Percentiles rank a stretch among this genome's conserved stretches.
Evolutionary conservation across 2,888 invertebrate species (phyloP).

Genomic region (Encarsia formosa): DNA sequence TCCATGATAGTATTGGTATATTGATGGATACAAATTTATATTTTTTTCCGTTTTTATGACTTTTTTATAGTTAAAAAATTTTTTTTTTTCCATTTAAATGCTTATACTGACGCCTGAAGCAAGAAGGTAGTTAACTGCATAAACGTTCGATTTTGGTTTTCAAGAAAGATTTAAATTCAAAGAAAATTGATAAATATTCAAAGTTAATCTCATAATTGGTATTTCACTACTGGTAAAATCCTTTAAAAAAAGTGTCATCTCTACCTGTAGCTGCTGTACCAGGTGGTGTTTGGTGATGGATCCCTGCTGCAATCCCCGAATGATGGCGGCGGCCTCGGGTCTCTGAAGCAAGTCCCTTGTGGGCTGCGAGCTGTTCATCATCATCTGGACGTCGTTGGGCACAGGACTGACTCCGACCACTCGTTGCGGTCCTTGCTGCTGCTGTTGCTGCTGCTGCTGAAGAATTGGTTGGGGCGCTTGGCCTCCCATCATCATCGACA

Average conservation of each 20-base stretch:
- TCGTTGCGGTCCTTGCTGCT: slow-evolving; percentile 49
- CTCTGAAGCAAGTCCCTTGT: slow-evolving; percentile 66
- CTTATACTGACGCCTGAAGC: too few species aligned
- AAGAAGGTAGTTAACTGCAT: too few species aligned
- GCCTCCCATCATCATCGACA: slow-evolving; percentile 61
- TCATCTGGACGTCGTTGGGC: slow-evolving; percentile 51
- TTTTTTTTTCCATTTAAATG: too few species aligned
- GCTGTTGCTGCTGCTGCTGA: not conserved
- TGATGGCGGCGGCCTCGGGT: slow-evolving; percentile 73
- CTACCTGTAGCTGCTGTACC: slow-evolving; percentile 69
- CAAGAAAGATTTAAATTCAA: too few species aligned
- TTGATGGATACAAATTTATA: too few species aligned
- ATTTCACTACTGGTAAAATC: too few species aligned
- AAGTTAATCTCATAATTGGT: too few species aligned
- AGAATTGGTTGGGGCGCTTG: slow-evolving; percentile 1
- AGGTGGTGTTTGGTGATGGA: slow-evolving; percentile 73
- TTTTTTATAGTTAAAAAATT: too few species aligned
- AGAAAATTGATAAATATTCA: too few species aligned
- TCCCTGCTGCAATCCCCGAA: slow-evolving; percentile 72
- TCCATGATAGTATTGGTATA: not conserved
- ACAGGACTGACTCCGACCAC: slow-evolving; percentile 54
- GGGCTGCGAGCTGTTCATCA: slow-evolving; percentile 53
- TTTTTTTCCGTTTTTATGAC: too few species aligned
- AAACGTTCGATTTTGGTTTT: too few species aligned
- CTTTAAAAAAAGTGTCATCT: too few species aligned